Base-by-base conservation (phyloP, 2,797 vertebrate genomes). In the Chloroceryle amazona region DNA sequence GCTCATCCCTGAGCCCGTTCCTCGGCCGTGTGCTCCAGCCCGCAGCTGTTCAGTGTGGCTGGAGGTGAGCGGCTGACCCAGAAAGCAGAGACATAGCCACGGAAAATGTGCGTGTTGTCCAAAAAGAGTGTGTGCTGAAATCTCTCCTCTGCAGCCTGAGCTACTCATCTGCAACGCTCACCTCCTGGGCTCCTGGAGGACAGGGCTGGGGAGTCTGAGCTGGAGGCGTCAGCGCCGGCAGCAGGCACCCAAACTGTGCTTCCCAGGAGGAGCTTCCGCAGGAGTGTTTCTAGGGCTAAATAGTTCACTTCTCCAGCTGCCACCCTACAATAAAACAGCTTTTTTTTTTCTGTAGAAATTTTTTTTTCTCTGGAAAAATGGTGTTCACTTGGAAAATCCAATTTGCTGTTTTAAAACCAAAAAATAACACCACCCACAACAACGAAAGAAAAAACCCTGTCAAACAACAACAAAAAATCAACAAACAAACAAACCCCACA, bases 211-310 rank as follows among this genome's bases (percentile, higher is more conserved):
- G 31, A n/a, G 13, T 1, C 16, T 10, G 23, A 14, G 42, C 65
- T 12, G 8, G n/a, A 18, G 28, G n/a, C 8, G 5, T 4, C 12
- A 5, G 72, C 6, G 5, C 42, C 3, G 51, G 46, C 46, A 28
- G 33, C 35, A 9, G 35, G 44, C n/a, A 14, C 52, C 33, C 52
- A 28, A 6, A 6, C 13, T 5, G 2, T 3, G 14, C 29, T 19
- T 17, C 8, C 4, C 46, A 2, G 46, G 35, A 9, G 33, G 23
- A 61, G 5, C 2, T 3, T 28, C 62, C 62, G 1, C 3, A 5
- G 68, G 4, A 2, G 28, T 2, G 0, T 22, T 55, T 3, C 29
- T 46, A 58, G 33, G n/a, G 6, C 10, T 2, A 0, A 25, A 20
- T 1, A 1, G 1, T 7, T 25, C 46, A 5, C 6, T 11, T 7